Evolutionary conservation across 2,797 vertebrate species (phyloP), one percentile per base, ranked within the genome.

Genomic region (Botia almorhae): DNA sequence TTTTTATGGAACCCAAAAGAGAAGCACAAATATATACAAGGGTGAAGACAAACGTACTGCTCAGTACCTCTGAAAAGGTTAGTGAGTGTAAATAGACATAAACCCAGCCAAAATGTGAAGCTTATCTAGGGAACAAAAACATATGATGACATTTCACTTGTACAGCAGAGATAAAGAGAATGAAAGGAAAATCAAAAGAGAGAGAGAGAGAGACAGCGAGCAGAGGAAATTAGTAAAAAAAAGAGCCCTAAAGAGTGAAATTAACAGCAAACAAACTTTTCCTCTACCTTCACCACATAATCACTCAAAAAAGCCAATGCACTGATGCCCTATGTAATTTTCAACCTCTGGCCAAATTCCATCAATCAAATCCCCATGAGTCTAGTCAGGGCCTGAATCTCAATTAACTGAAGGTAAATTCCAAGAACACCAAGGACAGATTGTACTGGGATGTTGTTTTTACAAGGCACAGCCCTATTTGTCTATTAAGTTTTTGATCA

Each of bases 201-300:
- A 29, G 33, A 19, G 23, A 73, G 17, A 29, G 53, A 43, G n/a
- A 2, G 21, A 51, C 74, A 73, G 60, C 14, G 1, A 7, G 29
- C 2, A 8, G 0, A 17, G 75, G 61, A 16, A 74, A 26, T 26
- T 26, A 26, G 23, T 26, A 2, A 26, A 26, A 26, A 26, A 26
- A 92, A 89, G 85, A 85, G 85, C 83, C 72, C 84, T 21, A 36
- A 68, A 82, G 21, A 82, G 86, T 89, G 87, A 91, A 92, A 90
- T 89, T 88, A 92, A 92, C 90, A 91, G 86, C 81, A 89, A 90
- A 88, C 89, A 89, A 88, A 84, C 89, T 76, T 51, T 81, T 60
- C 48, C 81, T 58, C 33, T 33, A 29, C 58, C 50, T 33, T 63
- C 51, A 48, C 39, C 14, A 7, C 16, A 23, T 21, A 53, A 83